Evolutionary conservation across 2,797 vertebrate species (phyloP), one percentile per base, ranked within the genome.

Genomic region (Neomorphus geoffroyi): DNA sequence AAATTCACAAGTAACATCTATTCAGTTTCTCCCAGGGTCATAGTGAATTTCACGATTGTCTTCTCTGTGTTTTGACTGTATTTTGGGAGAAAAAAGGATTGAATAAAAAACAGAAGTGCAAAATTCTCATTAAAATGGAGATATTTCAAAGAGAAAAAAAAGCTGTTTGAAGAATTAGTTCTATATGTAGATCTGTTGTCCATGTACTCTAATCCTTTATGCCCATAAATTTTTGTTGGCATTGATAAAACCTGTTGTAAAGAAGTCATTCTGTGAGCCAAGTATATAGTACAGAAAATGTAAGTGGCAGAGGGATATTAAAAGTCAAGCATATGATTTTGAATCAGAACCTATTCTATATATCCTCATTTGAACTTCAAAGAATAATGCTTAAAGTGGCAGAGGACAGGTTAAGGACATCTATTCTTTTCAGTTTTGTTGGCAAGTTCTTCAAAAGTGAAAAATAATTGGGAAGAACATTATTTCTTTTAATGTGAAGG

Each of bases 91-190:
- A 95, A 92, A 48, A 96, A 78, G 11, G 71, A 83, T 13, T 86
- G 71, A 94, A 94, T 83, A 86, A 89, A 96, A 79, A 48, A 7
- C 13, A 67, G 11, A 28, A 79, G 39, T 43, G 10, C 30, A 75
- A 74, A 84, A 43, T 67, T 94, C 48, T 61, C 65, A 67, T 86
- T 90, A 92, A 96, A 94, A 93, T 92, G 79, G 58, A 92, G 96
- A 81, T 93, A 88, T 54, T 88, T 93, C 72, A 73, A n/a, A 93
- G 74, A 86, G 70, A 71, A 81, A 45, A 48, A 91, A 75, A 67
- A 19, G 4, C n/a, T 62, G 2, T 66, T 65, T 86, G 39, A 64
- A 77, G 65, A 90, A 58, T 73, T 21, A 27, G 9, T 86, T 90
- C 26, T 39, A 11, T 61, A 32, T 39, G 8, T 61, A 78, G 51